phyloP scores from a whole-genome alignment of 2,113 vertebrate species.

The Pseudopipra pipra region DNA sequence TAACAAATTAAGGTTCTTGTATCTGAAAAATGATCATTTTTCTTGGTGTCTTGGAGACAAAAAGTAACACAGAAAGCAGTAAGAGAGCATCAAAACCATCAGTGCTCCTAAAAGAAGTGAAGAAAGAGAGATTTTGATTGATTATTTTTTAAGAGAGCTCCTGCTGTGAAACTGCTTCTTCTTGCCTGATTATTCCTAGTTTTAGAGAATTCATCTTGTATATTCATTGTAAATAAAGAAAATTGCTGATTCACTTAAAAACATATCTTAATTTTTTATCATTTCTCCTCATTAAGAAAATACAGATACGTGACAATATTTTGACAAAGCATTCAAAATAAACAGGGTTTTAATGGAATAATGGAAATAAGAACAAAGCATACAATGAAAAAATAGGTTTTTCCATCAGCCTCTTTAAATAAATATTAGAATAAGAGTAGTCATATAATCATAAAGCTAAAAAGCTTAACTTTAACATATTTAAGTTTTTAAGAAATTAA shows the following conservation, averaged over 20 bases:
- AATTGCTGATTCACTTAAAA: background rate
- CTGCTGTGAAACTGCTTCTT: background rate
- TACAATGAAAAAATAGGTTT: accelerated
- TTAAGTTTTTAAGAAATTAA: background rate
- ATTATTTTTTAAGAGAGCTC: background rate
- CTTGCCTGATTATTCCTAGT: background rate
- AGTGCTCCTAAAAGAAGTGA: background rate
- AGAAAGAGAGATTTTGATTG: background rate
- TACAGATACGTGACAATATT: background rate
- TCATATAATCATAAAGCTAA: background rate
- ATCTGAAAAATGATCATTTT: background rate
- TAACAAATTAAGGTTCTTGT: background rate
- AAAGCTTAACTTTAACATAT: background rate
- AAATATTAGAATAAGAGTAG: background rate
- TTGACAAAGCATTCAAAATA: background rate
- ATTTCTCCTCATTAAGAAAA: background rate
- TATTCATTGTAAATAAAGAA: background rate
- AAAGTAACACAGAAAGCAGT: background rate
- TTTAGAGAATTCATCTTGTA: background rate
- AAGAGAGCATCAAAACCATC: background rate
- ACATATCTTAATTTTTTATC: accelerated
- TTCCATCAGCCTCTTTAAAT: background rate
- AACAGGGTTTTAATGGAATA: background rate
- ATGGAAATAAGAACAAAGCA: background rate
- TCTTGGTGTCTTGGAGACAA: background rate